A percentile compares a stretch with the other conserved stretches of the same genome.
These are phyloP conservation scores for Anableps anableps DNA, from an alignment of 2,797 vertebrate genomes.

Conservation along the genomic window DNA sequence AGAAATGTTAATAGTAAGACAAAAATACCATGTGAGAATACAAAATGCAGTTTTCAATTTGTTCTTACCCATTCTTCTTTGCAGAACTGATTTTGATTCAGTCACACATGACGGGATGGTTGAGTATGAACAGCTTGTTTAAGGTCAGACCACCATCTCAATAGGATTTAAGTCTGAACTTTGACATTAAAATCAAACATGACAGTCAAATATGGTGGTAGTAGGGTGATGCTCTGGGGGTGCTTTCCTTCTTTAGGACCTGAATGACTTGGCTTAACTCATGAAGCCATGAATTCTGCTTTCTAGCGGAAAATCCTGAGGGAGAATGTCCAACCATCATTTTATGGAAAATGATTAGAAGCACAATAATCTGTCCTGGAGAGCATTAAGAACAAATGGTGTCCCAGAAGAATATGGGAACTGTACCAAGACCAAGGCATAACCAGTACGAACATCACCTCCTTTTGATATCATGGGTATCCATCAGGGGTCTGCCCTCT, in stretches of 20 bases:
- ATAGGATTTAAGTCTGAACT: background rate
- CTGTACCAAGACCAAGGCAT: background rate
- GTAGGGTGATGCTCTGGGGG: too few species aligned
- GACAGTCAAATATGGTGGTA: too few species aligned
- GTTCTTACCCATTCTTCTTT: background rate
- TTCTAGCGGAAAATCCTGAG: too few species aligned
- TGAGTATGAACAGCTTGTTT: background rate
- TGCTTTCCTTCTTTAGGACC: too few species aligned
- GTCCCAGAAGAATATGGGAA: background rate
- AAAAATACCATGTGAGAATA: background rate
- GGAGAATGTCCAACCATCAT: too few species aligned
- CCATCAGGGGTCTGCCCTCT: background rate
- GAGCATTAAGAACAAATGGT: background rate
- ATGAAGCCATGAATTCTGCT: too few species aligned
- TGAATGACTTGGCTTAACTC: too few species aligned
- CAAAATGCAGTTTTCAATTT: background rate
- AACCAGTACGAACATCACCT: background rate
- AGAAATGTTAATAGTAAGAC: background rate
- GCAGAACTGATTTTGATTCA: background rate
- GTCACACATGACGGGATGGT: background rate
- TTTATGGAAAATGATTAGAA: too few species aligned
- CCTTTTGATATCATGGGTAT: background rate
- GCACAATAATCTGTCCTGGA: background rate
- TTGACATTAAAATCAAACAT: too few species aligned
- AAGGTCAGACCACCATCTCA: background rate